Conservation (phyloP, 2,797 vertebrate species). For the Carapus acus region DNA sequence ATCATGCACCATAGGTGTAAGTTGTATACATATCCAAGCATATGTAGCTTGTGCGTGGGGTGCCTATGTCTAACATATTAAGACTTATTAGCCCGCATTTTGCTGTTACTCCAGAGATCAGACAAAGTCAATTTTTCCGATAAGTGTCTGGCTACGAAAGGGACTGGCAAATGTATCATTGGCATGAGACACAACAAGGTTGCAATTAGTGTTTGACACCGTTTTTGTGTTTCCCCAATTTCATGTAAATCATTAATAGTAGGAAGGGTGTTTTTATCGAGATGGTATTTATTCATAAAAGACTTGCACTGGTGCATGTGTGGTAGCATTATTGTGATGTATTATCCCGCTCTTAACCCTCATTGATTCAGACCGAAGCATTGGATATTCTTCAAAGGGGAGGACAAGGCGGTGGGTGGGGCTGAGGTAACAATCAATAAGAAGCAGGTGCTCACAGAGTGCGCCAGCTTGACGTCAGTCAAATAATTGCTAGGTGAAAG, state of each 20-base stretch:
- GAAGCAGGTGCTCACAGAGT: conserved; percentile 33
- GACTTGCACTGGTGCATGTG: conserved; percentile 4
- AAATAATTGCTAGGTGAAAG: conserved; percentile 41
- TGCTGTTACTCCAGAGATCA: conserved; percentile 7
- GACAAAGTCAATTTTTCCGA: conserved; percentile 11
- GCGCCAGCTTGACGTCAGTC: conserved; percentile 24
- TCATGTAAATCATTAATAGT: conserved; percentile 32
- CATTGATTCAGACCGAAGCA: conserved; percentile 41
- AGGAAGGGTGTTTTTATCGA: conserved; percentile 27
- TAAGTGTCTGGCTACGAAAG: conserved; percentile 8
- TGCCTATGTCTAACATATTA: conserved; percentile 10
- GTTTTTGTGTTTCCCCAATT: conserved; percentile 15
- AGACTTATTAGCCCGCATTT: conserved; percentile 21
- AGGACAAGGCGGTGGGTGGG: conserved; percentile 28
- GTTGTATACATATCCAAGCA: conserved; percentile 10
- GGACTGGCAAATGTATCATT: conserved; percentile 6
- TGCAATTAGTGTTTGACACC: conserved; percentile 19
- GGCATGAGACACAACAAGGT: background rate
- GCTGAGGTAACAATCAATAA: conserved; percentile 42
- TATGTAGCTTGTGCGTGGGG: conserved; percentile 11
- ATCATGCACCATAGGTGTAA: conserved; percentile 17
- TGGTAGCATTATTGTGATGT: conserved; percentile 29
- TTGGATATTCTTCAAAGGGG: conserved; percentile 24
- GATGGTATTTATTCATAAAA: conserved; percentile 34
- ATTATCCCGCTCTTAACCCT: conserved; percentile 18